Percentiles rank a stretch among this genome's conserved stretches.
Evolutionary conservation across 2,888 invertebrate species (phyloP).

Genomic region (Cataglyphis albicans): DNA sequence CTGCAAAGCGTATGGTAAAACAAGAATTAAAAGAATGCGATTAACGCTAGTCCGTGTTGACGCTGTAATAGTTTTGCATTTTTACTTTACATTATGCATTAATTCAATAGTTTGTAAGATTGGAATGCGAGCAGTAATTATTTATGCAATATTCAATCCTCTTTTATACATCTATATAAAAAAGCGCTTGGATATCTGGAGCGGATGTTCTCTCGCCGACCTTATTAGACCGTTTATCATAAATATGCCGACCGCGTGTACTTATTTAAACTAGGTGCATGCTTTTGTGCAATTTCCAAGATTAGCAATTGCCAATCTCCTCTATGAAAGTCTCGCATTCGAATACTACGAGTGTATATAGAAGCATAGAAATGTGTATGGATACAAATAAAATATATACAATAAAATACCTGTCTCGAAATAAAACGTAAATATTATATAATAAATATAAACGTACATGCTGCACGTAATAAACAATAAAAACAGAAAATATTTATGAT

Average conservation of each 20-base stretch:
- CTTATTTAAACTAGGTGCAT: constrained; percentile 49
- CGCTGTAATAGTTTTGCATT: neutral
- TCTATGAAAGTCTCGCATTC: constrained; percentile 27
- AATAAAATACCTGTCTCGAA: neutral
- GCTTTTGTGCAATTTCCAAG: constrained; percentile 49
- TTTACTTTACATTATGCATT: neutral
- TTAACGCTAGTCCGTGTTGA: constrained; percentile 4
- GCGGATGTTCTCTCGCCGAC: neutral
- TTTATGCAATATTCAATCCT: neutral
- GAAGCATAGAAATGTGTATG: neutral
- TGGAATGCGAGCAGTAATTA: constrained; percentile 5
- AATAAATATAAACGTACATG: constrained; percentile 26
- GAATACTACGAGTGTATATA: constrained; percentile 44
- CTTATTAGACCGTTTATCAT: constrained; percentile 32
- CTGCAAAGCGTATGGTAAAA: constrained; percentile 37
- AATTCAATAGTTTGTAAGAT: constrained; percentile 5
- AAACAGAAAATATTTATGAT: neutral
- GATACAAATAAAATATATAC: neutral
- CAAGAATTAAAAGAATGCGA: constrained; percentile 25
- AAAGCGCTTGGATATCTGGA: neutral
- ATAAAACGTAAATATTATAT: constrained; percentile 15
- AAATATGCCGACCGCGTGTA: constrained; percentile 25
- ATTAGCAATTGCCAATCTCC: constrained; percentile 46
- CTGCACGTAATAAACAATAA: constrained; percentile 1
- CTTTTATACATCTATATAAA: neutral